Base-by-base conservation (phyloP, 2,888 invertebrate species). In the Dendrolimus houi region DNA sequence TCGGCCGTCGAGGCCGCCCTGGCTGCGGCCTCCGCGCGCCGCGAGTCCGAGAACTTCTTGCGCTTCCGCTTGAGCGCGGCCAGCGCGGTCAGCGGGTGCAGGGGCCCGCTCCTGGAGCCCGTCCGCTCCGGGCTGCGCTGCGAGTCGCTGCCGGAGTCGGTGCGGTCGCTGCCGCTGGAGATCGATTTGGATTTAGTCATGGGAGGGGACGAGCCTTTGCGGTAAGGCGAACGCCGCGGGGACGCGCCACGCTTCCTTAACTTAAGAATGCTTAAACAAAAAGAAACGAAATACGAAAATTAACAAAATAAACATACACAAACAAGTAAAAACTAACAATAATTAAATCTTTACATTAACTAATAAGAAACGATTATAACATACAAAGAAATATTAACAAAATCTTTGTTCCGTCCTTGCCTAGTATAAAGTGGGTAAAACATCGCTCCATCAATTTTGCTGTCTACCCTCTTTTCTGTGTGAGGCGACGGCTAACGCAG, bases 21-120 rank as follows among this genome's bases (percentile, higher is more conserved):
- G 52, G 63, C 61, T 61, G 65, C 71, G 68, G 70, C 71, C 58
- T 69, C 94, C 56, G 93, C 92, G 62, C 94, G 94, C 69, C 95
- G 92, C 60, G 96, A 96, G 64, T 95, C 94, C 0, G 95, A 95
- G 84, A 96, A 96, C 79, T 96, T 96, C 84, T 96, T 96, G 64
- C 96, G 92, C 81, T 96, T 96, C 75, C 94, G 93, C 77, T 94
- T 94, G 58, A 96, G 91, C 40, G 95, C 93, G 1, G 95, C 95
- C 63, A 96, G 88, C 57, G 95, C 95, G 41, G 92, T 84, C 57
- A 93, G 78, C 72, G 88, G 85, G 64, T 81, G 85, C 70, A 82
- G 76, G 64, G 86, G 81, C 8, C 81, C 77, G 61, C 72, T 65
- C 65, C 79, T 79, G 12, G 65, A 60, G 55, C 63, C 61, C 57